Base-by-base conservation (phyloP, 2,888 invertebrate genomes). In the Zhuqinia jingwanae region DNA sequence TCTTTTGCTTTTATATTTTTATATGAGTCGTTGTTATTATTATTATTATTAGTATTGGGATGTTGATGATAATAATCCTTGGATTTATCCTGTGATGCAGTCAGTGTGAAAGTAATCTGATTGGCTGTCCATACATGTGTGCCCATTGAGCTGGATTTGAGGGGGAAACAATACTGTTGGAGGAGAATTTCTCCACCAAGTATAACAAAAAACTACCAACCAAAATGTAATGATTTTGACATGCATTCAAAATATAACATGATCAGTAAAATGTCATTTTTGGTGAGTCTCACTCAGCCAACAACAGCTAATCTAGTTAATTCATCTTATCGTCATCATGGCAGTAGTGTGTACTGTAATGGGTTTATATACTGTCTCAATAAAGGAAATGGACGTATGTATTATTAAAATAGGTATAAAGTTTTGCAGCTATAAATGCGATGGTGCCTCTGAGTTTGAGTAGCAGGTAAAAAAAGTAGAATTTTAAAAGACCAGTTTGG, bases 31-130 rank as follows among this genome's bases (percentile, higher is more conserved):
- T 10, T 68, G 42, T 45, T 47, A 22, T 68, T n/a, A n/a, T n/a
- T n/a, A n/a, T n/a, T n/a, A n/a, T n/a, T n/a, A n/a, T n/a, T n/a
- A n/a, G n/a, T n/a, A n/a, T n/a, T 36, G 36, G 3, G 36, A 11
- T 58, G 58, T 13, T 2, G 58, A 58, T 13, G 11, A 58, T 22
- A 20, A 58, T 22, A 58, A 58, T 20, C 15, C 70, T 73, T 47
- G 25, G 10, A 47, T 50, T 27, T 20, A 42, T 45, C 45, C 68
- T 65, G n/a, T 11, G 17, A n/a, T 47, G 47, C 15, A 73, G 50
- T 25, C 73, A 50, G 73, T 73, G 73, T 73, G 50, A 73, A 73
- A 50, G 50, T 42, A 22, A 73, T 30, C 22, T 73, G 73, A 73
- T 73, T 73, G 73, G 73, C 13, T n/a, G 15, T 47, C n/a, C 25